A percentile compares a stretch with the other conserved stretches of the same genome.
phyloP scores from a whole-genome alignment of 2,113 vertebrate species.

The Thermophis baileyi region DNA sequence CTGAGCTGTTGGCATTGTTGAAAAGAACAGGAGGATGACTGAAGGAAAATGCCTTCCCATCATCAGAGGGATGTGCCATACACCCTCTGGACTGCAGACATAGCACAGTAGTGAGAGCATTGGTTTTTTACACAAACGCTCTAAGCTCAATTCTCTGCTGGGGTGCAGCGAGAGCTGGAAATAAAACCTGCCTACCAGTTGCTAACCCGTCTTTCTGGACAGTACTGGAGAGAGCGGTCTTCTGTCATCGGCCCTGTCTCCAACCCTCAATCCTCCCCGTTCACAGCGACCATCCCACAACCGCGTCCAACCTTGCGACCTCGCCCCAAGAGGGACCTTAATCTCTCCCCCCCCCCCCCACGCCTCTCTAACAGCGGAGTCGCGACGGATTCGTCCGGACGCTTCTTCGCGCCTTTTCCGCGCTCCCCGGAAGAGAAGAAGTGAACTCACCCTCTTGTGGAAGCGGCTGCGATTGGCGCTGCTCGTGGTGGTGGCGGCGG shows the following conservation, averaged over 20 bases:
- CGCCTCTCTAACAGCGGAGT: neutral
- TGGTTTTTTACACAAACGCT: neutral
- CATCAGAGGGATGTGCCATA: neutral
- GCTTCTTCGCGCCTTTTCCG: neutral
- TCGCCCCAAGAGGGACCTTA: neutral
- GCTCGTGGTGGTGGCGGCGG: slow-evolving; percentile 33
- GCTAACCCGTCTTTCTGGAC: neutral
- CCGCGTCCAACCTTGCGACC: neutral
- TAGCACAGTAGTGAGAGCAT: neutral
- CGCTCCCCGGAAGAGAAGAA: neutral
- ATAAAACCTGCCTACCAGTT: neutral
- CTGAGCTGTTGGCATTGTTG: neutral
- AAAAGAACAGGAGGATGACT: neutral
- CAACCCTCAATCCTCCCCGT: neutral
- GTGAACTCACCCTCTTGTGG: slow-evolving; percentile 59
- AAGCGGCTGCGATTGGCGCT: slow-evolving; percentile 53
- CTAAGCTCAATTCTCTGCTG: neutral
- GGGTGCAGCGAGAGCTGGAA: neutral
- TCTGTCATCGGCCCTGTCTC: neutral
- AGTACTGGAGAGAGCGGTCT: neutral
- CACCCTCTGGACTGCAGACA: neutral
- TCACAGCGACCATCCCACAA: neutral
- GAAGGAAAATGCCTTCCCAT: neutral
- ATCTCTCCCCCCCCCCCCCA: no score
- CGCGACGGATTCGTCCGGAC: neutral